Evolutionary conservation across 92 coral and sea anemone genomes (phyloP).

Genomic region (Micromussa lordhowensis): DNA sequence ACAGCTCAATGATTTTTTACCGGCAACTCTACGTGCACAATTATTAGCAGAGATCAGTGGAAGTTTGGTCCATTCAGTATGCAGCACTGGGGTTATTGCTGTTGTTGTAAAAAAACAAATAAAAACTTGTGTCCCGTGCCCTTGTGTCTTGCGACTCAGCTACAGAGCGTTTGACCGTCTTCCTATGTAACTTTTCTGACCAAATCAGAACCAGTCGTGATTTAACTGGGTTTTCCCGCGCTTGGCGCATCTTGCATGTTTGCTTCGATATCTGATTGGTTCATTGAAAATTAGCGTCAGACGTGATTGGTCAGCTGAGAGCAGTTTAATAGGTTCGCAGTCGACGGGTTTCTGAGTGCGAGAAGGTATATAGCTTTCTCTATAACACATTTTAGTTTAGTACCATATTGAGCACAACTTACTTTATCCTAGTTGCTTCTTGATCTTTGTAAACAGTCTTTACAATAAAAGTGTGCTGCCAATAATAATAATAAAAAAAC

Average conservation of each 20-base stretch:
- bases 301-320: neutral
- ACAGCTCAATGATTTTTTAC: neutral
- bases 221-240: neutral
- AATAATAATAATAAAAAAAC: too few relatives aligned
- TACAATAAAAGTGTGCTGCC: slow-evolving; percentile 54
- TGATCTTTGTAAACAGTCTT: slow-evolving; percentile 48
- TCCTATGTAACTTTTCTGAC: neutral
- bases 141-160: too few relatives aligned
- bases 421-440: slow-evolving; percentile 79
- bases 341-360: too few relatives aligned
- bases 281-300: neutral
- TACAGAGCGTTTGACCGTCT: too few relatives aligned
- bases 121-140: too few relatives aligned
- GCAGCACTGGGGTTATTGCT: too few relatives aligned
- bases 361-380: too few relatives aligned
- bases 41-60: neutral
- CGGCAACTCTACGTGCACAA: neutral
- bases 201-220: neutral
- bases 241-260: neutral
- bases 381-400: too few relatives aligned
- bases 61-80: neutral
- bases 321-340: too few relatives aligned
- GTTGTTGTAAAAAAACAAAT: too few relatives aligned
- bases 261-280: neutral
- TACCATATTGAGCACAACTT: neutral